Base-by-base conservation (phyloP, 2,888 invertebrate genomes). In the Hyposoter dolosus region DNA sequence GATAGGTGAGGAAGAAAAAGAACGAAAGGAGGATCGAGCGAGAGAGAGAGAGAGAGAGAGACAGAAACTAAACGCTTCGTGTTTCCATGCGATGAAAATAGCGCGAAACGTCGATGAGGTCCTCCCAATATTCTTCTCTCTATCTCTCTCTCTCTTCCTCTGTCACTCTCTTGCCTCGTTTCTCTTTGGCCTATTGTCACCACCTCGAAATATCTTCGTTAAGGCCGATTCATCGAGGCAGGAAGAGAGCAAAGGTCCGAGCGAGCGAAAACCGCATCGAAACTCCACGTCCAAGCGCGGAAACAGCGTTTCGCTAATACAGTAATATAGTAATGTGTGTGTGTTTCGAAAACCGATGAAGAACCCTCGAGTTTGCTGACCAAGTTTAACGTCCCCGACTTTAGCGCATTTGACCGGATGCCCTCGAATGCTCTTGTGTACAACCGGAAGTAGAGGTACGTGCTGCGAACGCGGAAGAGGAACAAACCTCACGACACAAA, bases 91-190 rank as follows among this genome's bases (percentile, higher is more conserved):
- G 77, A 77, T 86, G 72, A 77, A 83, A 90, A 89, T 89, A 88
- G 87, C 89, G 86, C 86, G 85, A 89, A 89, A 78, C 86, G 79
- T 76, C 90, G 87, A 90, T 87, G 84, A 86, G 83, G 65, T 88
- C 86, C 84, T 87, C 88, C 86, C 87, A 88, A 87, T 84, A 87
- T 87, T 85, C 84, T 53, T 66, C 76, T 60, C 68, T 75, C 66
- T 35, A 79, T 82, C 17, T 66, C 76, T 60, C 68, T 75, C 66
- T 35, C 81, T 82, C 17, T 72, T 50, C 69, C 50, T 84, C 79
- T 76, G 35, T 65, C 56, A 10, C 53, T 63, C 65, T 12, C 45
- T 68, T 40, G 53, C 17, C 63, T 74, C 63, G 40, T 76, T 47
- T 40, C 76, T 63, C 47, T 56, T 71, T 75, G 80, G 68, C 17